Evolutionary conservation across 2,113 vertebrate species (phyloP).

Genomic region (Caretta caretta): DNA sequence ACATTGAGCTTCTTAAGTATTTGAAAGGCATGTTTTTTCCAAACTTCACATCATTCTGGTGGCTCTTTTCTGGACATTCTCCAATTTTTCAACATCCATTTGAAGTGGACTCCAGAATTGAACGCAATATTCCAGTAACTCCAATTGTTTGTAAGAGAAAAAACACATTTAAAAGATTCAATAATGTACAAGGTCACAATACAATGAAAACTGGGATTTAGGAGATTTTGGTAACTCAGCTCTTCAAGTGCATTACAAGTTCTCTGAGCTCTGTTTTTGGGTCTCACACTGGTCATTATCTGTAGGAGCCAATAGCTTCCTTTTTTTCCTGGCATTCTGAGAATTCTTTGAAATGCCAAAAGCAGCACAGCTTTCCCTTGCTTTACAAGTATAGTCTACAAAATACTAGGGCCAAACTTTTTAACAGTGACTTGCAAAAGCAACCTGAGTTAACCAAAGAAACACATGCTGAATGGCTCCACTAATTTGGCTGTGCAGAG

Average conservation of each 20-base stretch:
- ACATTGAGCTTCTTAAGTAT: not conserved
- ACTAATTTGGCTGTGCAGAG: not conserved
- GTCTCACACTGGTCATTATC: not conserved
- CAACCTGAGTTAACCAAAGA: not conserved
- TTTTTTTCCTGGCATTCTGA: not conserved
- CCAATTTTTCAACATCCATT: not conserved
- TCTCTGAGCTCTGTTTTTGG: not conserved
- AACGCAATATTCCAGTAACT: not conserved
- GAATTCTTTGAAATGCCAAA: not conserved
- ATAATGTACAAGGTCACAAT: not conserved
- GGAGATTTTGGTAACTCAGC: not conserved
- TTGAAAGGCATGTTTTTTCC: not conserved
- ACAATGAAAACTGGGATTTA: not conserved
- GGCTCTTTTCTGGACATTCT: not conserved
- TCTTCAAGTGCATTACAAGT: not conserved
- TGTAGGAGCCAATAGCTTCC: not conserved
- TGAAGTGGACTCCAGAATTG: not conserved
- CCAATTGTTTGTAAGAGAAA: not conserved
- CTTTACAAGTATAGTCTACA: not conserved
- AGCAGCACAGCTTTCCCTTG: not conserved
- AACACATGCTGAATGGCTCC: rapidly evolving
- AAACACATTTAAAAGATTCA: too few relatives aligned
- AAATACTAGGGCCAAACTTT: not conserved
- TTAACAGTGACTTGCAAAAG: slow-evolving; percentile 11
- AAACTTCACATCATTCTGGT: not conserved